These are phyloP conservation scores for Dunckerocampus dactyliophorus DNA, from an alignment of 2,113 vertebrate species.

Conservation along the genomic window DNA sequence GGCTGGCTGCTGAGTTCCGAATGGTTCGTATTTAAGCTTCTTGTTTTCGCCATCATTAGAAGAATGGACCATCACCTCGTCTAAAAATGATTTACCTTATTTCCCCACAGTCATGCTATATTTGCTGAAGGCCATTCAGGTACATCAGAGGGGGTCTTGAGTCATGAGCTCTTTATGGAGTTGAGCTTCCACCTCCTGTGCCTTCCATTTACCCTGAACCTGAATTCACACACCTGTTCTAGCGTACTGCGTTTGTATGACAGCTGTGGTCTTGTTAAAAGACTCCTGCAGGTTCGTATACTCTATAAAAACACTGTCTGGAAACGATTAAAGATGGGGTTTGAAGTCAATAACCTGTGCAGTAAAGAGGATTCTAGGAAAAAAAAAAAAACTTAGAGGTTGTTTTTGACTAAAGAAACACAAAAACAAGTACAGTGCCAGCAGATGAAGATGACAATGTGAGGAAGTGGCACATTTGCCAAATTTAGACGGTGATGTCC, in stretches of 20 bases:
- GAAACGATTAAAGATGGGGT: too few relatives aligned
- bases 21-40: conserved; percentile 50
- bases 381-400: too few relatives aligned
- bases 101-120: conserved; percentile 40
- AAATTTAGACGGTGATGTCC: too few relatives aligned
- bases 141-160: conserved; percentile 36
- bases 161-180: conserved; percentile 50
- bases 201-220: conserved; percentile 72
- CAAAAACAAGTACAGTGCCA: too few relatives aligned
- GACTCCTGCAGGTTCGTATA: conserved; percentile 67
- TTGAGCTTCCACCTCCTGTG: conserved; percentile 74
- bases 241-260: conserved; percentile 62
- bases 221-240: conserved; percentile 52
- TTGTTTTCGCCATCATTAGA: neutral
- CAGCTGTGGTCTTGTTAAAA: conserved; percentile 55
- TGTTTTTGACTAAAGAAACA: too few relatives aligned
- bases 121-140: conserved; percentile 28
- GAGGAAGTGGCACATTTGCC: too few relatives aligned
- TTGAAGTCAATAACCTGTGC: too few relatives aligned
- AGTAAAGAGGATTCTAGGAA: too few relatives aligned
- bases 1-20: conserved; percentile 53
- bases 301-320: neutral
- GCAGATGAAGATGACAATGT: too few relatives aligned
- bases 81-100: conserved; percentile 18
- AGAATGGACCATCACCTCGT: neutral